Evolutionary conservation across 1,140 invertebrate species (phyloP).

Genomic region (Brevipalpus yothersi): DNA sequence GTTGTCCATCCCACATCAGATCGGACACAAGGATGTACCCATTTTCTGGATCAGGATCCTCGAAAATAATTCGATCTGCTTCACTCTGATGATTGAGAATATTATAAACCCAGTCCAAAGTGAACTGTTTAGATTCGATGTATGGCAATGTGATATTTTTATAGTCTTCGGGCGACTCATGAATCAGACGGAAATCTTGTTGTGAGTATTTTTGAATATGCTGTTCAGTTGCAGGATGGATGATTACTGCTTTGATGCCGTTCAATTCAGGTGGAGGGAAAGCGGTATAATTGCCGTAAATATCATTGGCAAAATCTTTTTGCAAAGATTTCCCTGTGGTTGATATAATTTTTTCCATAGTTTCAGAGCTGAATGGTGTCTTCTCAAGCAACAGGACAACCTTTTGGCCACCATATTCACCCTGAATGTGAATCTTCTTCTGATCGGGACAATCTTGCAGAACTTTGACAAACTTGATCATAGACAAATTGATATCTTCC

Average conservation of each 20-base stretch:
- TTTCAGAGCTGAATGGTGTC: conserved; percentile 42
- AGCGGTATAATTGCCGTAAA: conserved; percentile 49
- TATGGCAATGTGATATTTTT: conserved; percentile 45
- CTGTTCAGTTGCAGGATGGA: conserved; percentile 73
- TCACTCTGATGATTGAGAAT: conserved; percentile 74
- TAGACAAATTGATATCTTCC: background rate
- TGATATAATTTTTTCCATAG: conserved; percentile 30
- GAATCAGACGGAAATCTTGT: conserved; percentile 42
- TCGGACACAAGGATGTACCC: conserved; percentile 42
- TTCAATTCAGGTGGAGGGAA: conserved; percentile 1
- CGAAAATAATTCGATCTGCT: conserved; percentile 54
- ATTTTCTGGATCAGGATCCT: conserved; percentile 45
- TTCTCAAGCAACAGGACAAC: conserved; percentile 62
- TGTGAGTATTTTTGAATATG: conserved; percentile 61
- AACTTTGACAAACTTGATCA: conserved; percentile 2
- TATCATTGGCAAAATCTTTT: conserved; percentile 45
- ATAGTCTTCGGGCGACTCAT: conserved; percentile 65
- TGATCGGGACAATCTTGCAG: background rate
- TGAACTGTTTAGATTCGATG: conserved; percentile 39
- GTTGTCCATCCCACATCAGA: conserved; percentile 38
- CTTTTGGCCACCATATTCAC: conserved; percentile 25
- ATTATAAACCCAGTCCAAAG: conserved; percentile 82
- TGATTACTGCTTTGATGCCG: conserved; percentile 53
- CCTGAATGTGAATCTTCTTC: conserved; percentile 1
- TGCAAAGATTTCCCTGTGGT: conserved; percentile 9